Conservation (phyloP, 2,888 invertebrate species). For the Diploptera punctata region DNA sequence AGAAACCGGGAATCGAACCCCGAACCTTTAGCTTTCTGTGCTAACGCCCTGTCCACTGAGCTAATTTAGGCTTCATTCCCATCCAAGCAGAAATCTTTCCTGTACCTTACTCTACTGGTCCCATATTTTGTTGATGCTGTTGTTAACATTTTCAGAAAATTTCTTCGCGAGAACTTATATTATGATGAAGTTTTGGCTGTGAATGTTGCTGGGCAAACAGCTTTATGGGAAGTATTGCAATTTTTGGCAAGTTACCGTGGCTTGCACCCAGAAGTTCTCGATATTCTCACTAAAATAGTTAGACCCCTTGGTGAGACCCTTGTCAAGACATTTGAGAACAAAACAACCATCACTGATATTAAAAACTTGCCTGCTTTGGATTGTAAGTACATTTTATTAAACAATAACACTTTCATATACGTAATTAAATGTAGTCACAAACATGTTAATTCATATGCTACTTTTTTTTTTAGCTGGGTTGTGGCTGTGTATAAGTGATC, state of each 20-base stretch:
- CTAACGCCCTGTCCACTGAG: too few relatives aligned
- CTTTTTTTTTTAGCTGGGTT: constrained; percentile 45
- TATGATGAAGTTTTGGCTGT: constrained; percentile 70
- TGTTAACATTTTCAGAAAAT: constrained; percentile 58
- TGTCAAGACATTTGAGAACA: not conserved
- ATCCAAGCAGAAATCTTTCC: too few relatives aligned
- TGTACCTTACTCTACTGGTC: not conserved
- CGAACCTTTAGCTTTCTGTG: too few relatives aligned
- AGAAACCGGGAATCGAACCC: too few relatives aligned
- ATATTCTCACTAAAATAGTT: constrained; percentile 59
- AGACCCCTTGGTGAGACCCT: constrained; percentile 40
- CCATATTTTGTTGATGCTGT: constrained; percentile 49
- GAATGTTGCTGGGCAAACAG: constrained; percentile 67
- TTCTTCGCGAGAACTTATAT: constrained; percentile 65
- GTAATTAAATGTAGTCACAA: not conserved
- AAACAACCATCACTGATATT: not conserved
- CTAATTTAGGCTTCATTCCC: too few relatives aligned
- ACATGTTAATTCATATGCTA: too few relatives aligned
- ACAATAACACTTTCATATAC: not conserved
- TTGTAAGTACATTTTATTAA: constrained; percentile 17
- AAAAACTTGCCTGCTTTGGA: constrained; percentile 25
- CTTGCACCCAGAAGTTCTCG: constrained; percentile 62
- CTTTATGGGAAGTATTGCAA: constrained; percentile 65
- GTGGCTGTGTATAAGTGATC: constrained; percentile 51
- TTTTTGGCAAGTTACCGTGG: constrained; percentile 62